phyloP scores from a whole-genome alignment of 2,888 invertebrate species.

The Bellardia pandia region DNA sequence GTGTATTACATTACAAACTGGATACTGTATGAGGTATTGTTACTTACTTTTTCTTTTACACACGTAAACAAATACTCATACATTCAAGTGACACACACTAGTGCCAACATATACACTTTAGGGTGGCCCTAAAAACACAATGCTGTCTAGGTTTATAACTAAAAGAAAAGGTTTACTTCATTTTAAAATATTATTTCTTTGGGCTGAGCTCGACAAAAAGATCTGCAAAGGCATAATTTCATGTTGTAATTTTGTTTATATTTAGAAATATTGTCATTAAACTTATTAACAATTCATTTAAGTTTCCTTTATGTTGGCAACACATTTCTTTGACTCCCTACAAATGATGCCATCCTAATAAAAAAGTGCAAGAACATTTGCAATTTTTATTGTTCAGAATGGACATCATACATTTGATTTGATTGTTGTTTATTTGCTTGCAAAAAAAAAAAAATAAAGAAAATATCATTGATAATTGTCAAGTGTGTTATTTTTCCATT shows the following conservation, averaged over 20 bases:
- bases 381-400: not conserved
- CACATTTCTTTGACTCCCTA: no score
- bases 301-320: no score
- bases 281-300: no score
- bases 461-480: conserved; percentile 13
- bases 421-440: not conserved
- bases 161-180: no score
- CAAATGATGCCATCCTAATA: not conserved
- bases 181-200: no score
- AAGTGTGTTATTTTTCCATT: not conserved
- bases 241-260: no score
- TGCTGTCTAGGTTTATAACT: no score
- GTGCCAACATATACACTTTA: no score
- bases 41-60: not conserved
- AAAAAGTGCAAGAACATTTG: not conserved
- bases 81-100: not conserved
- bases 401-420: not conserved
- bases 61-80: not conserved
- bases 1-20: not conserved
- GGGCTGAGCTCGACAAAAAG: no score
- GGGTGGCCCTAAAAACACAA: no score
- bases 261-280: no score
- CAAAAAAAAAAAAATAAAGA: not conserved
- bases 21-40: not conserved
- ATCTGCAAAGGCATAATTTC: no score